A percentile compares a stretch with the other conserved stretches of the same genome.
phyloP scores from a whole-genome alignment of 1,140 invertebrate species.

The Drosophila kohkoa region DNA sequence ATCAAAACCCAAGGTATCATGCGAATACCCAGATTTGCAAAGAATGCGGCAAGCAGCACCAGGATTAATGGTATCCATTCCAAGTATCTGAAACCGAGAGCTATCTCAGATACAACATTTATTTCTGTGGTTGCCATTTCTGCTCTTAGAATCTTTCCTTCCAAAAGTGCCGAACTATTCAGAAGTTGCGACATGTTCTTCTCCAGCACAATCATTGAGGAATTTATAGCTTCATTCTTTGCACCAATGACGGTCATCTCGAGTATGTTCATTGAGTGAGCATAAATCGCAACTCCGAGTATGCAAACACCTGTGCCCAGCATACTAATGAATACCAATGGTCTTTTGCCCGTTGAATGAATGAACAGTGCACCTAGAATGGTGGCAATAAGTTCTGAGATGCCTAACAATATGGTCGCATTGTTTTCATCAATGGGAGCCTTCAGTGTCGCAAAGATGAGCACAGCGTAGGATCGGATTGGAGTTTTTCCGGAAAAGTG shows the following conservation, averaged over 20 bases:
- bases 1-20: slow-evolving; percentile 91
- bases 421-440: slow-evolving; percentile 16
- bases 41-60: slow-evolving; percentile 88
- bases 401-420: slow-evolving; percentile 21
- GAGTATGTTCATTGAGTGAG: neutral
- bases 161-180: neutral
- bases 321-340: slow-evolving; percentile 10
- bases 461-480: slow-evolving; percentile 89
- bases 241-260: slow-evolving; percentile 3
- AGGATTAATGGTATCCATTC: slow-evolving; percentile 87
- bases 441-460: slow-evolving; percentile 86
- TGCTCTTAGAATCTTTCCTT: neutral
- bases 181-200: neutral
- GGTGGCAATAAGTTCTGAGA: slow-evolving; percentile 13
- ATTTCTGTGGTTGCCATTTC: neutral
- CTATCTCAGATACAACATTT: neutral
- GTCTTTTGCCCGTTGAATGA: slow-evolving; percentile 16
- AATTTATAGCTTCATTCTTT: neutral
- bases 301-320: slow-evolving; percentile 19
- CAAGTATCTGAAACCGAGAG: neutral
- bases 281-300: slow-evolving; percentile 24
- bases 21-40: slow-evolving; percentile 88
- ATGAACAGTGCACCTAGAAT: slow-evolving; percentile 11
- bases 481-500: slow-evolving; percentile 89
- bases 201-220: neutral